Evolutionary conservation across 92 coral and sea anemone genomes (phyloP), one percentile per base, ranked within the genome.

Genomic region (Phenganax marumi): DNA sequence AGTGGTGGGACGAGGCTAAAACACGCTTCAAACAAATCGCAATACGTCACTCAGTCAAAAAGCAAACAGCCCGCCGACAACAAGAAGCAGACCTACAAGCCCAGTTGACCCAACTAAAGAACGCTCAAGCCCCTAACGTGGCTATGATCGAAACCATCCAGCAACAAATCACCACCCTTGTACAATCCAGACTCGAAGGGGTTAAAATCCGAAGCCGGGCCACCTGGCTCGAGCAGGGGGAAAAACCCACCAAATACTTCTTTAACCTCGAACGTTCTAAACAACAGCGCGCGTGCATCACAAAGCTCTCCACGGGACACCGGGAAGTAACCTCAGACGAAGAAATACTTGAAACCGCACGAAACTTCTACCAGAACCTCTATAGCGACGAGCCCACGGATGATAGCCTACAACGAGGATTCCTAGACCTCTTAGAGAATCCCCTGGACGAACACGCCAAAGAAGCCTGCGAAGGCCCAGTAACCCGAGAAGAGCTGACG

Each of bases 151-250:
- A 33, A 33, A 33, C 2, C 3, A 5, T 33, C 43, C 43, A 33
- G 5, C 43, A 33, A 5, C 2, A 33, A 33, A 2, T 33, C 5
- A 5, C 43, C 43, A 33, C 43, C 43, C 43, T 63, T 0, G 22
- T 10, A 12, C 11, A 12, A 18, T 4, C 70, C 23, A 12, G 22
- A 18, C 17, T 63, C 6, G 11, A 63, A 18, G 84, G 84, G 3
- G 72, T 76, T 49, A 57, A 81, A 68, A 21, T 81, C 3, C 51
- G 84, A 9, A 64, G 64, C 13, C 10, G 76, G 50, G 76, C 84
- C 0, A 71, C 47, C 3, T 81, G 84, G 84, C 33, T 81, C 0
- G 84, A 81, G 61, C 47, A 65, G 17, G 76, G 76, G 61, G 84
- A 66, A 24, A 81, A 71, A 8, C 55, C 84, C 12, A 64, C 84